Evolutionary conservation across 2,888 invertebrate genomes (phyloP), one percentile per base, ranked within the genome.

Genomic region (Petrolisthes manimaculis): DNA sequence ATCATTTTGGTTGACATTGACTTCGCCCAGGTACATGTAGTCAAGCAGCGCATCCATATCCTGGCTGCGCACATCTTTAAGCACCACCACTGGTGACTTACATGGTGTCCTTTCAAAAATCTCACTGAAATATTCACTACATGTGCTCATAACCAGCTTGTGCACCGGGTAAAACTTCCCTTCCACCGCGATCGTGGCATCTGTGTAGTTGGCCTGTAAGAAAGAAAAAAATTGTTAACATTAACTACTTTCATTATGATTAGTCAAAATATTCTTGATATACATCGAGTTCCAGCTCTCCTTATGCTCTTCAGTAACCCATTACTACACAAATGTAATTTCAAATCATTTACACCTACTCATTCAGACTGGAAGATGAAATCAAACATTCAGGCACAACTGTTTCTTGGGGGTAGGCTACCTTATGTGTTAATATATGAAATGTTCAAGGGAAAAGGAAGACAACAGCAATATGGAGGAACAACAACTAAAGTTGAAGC

Each of bases 31-130:
- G 82, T 89, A 89, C 89, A 89, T 89, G 56, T 89, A 89, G 82
- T 89, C 89, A 61, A 89, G 69, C 12, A 89, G 81, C n/a, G 89
- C 86, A n/a, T 89, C 89, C 83, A 89, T 84, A 78, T 89, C 89
- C 77, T 89, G 89, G 84, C 89, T 86, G 56, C 89, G 89, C 83
- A 89, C 89, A 89, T 89, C 89, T 89, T 89, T 89, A n/a, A 89
- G 84, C 61, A 89, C 89, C 83, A 89, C 84, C 74, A 89, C 89
- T 21, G 89, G 89, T n/a, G 89, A 89, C 82, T 89, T 89, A 84
- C 89, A 89, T 37, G 89, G 89, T 74, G 89, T 89, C 56, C 86
- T 78, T 84, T 86, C 89, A 89, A 89, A 89, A 53, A 89, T 89
- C 80, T 89, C 89, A 84, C 84, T 84, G 79, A 89, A 89, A 80